A percentile compares a stretch with the other conserved stretches of the same genome.
phyloP scores from a whole-genome alignment of 2,797 vertebrate genomes.

The Silurus lanzhouensis region DNA sequence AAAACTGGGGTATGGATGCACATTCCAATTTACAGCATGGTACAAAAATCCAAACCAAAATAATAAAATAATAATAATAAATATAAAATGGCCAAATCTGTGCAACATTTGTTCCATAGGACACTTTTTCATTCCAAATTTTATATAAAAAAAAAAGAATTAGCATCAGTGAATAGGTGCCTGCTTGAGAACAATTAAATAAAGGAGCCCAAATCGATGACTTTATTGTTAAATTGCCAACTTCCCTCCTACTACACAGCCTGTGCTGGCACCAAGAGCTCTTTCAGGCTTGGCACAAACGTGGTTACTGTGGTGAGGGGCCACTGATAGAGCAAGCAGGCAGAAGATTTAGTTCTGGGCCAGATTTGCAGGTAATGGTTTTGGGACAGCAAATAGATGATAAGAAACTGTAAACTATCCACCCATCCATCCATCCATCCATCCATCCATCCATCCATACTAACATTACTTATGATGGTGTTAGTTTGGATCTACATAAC shows the following conservation, averaged over 20 bases:
- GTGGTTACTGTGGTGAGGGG: conserved; percentile 46
- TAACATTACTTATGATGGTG: neutral
- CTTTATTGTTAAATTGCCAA: conserved; percentile 55
- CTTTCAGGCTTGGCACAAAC: conserved; percentile 54
- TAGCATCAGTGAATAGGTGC: conserved; percentile 50
- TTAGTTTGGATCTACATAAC: neutral
- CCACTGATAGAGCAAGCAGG: conserved; percentile 47
- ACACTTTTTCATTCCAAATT: conserved; percentile 43
- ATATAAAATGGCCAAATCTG: conserved; percentile 32
- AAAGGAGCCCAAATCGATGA: conserved; percentile 53
- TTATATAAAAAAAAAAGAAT: conserved; percentile 51
- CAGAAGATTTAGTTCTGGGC: conserved; percentile 45
- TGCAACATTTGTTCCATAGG: conserved; percentile 35
- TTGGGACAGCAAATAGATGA: conserved; percentile 45
- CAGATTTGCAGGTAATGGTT: conserved; percentile 48
- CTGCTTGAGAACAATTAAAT: conserved; percentile 54
- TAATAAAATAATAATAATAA: neutral
- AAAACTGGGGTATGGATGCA: neutral
- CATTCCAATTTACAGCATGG: conserved; percentile 1
- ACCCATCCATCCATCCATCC: neutral
- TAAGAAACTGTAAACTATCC: conserved; percentile 38
- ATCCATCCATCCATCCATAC: neutral
- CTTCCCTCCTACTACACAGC: conserved; percentile 48
- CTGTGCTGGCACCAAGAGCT: conserved; percentile 41
- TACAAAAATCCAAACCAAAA: conserved; percentile 14